Evolutionary conservation across 2,888 invertebrate genomes (phyloP).

Genomic region (Timema podura): DNA sequence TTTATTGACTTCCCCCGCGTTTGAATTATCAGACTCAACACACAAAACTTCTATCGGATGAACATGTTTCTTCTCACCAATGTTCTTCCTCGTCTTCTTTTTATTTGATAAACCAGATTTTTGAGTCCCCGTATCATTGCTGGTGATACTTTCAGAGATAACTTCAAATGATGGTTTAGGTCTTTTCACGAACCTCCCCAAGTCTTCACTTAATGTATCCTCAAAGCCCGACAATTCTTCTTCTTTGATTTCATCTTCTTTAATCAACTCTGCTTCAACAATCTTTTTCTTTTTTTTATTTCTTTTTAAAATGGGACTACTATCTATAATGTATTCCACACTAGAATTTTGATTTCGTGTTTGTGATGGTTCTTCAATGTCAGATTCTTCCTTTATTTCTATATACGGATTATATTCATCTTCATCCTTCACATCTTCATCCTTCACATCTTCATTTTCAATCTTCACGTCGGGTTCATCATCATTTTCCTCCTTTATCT

Average conservation of each 20-base stretch:
- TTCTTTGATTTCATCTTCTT: not conserved
- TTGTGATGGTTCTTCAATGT: not conserved
- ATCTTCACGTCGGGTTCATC: slow-evolving; percentile 4
- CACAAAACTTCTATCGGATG: no score
- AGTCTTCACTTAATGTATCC: no score
- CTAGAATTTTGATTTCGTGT: not conserved
- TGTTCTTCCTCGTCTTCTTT: no score
- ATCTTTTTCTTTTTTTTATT: not conserved
- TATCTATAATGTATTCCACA: not conserved
- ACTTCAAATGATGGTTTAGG: no score
- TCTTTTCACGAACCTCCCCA: no score
- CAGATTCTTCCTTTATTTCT: slow-evolving; percentile 13
- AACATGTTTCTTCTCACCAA: no score
- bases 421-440: slow-evolving; percentile 22
- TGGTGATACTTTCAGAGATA: no score
- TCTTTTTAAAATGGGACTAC: not conserved
- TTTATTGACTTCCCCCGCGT: no score
- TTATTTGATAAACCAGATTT: no score
- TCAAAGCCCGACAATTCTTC: not conserved
- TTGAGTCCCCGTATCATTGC: no score
- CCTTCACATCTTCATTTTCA: slow-evolving; percentile 19
- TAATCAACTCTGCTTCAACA: not conserved
- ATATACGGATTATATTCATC: not conserved
- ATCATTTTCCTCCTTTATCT: not conserved
- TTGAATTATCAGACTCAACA: no score